Percentiles rank a stretch among this genome's conserved stretches.
These are phyloP conservation scores for Coendou prehensilis DNA, from an alignment of 2,797 vertebrate genomes.

Conservation along the genomic window DNA sequence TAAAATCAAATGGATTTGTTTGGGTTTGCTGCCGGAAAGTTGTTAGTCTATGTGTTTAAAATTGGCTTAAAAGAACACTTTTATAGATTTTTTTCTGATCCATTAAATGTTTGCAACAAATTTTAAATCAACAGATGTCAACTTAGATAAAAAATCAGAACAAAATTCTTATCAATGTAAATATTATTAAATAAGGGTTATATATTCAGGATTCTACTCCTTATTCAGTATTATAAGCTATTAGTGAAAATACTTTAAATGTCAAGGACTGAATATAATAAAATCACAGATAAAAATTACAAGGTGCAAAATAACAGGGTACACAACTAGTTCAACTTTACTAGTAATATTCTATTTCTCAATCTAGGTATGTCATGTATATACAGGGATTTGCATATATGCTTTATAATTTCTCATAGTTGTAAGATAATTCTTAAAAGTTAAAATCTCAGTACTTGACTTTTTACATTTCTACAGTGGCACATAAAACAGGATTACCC, in stretches of 20 bases:
- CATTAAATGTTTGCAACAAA: not conserved
- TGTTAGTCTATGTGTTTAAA: slow-evolving; percentile 46
- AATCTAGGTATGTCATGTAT: not conserved
- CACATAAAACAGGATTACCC: not conserved
- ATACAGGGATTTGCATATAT: not conserved
- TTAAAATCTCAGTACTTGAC: not conserved
- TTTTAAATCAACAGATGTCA: slow-evolving; percentile 4
- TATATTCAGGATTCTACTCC: slow-evolving; percentile 23
- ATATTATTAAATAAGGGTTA: not conserved
- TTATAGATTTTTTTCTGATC: not conserved
- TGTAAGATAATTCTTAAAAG: slow-evolving; percentile 23
- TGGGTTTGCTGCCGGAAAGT: not conserved
- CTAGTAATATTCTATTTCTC: not conserved
- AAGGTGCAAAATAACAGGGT: not conserved
- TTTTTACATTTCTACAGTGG: slow-evolving; percentile 26
- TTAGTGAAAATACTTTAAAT: slow-evolving; percentile 45
- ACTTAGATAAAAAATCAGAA: slow-evolving; percentile 27
- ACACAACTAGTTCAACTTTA: not conserved
- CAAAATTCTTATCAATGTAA: slow-evolving; percentile 4
- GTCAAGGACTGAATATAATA: not conserved
- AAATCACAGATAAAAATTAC: not conserved
- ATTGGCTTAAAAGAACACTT: not conserved
- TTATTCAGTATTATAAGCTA: not conserved
- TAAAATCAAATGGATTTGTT: slow-evolving; percentile 45
- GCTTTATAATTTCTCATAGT: slow-evolving; percentile 28